These are phyloP conservation scores for Todiramphus chloris DNA, from an alignment of 2,113 vertebrate species.

Conservation along the genomic window DNA sequence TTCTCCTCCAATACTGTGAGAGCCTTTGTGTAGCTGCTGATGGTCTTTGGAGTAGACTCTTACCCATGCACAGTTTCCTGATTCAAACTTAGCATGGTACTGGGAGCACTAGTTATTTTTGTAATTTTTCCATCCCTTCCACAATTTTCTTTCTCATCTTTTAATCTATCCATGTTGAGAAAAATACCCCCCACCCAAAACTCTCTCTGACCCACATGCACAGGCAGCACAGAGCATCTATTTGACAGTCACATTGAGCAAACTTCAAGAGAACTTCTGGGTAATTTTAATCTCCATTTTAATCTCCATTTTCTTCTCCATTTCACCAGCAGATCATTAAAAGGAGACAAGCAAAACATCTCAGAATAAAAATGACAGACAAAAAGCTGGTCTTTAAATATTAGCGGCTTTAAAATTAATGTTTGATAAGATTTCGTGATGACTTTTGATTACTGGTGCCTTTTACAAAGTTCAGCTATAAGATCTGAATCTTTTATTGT, in stretches of 20 bases:
- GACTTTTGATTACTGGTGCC: background rate
- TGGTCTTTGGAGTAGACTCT: background rate
- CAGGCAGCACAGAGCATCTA: background rate
- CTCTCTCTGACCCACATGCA: background rate
- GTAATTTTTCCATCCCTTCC: background rate
- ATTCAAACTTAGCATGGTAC: background rate
- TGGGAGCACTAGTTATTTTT: background rate
- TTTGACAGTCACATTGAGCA: background rate
- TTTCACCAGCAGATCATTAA: background rate
- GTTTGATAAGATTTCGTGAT: background rate
- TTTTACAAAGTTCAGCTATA: background rate
- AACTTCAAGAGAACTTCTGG: background rate
- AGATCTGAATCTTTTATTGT: constrained; percentile 25
- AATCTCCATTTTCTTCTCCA: background rate
- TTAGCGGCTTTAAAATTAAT: background rate
- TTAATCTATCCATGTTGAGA: background rate
- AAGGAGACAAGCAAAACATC: background rate
- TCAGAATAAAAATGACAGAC: background rate
- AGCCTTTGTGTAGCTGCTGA: background rate
- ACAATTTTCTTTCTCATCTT: background rate
- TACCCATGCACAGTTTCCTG: background rate
- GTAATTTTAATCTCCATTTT: background rate
- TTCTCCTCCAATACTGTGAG: accelerated
- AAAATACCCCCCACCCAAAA: background rate
- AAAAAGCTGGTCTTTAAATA: background rate